Base-by-base conservation (phyloP, 2,797 vertebrate species). In the Astyanax mexicanus region DNA sequence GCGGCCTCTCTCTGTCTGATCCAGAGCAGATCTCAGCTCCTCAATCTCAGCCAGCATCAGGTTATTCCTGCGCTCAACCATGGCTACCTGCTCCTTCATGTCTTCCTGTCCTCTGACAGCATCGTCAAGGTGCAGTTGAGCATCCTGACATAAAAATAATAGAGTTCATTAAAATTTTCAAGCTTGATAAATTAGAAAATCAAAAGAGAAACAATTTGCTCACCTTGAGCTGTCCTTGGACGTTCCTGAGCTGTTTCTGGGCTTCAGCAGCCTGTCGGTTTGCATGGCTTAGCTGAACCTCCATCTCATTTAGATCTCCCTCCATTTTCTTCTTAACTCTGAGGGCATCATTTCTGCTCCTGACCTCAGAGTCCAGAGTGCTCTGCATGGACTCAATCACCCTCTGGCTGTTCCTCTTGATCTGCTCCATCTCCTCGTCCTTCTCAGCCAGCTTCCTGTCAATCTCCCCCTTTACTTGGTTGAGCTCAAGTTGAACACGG, bases 61-160 rank as follows among this genome's bases (percentile, higher is more conserved):
- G 87, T 83, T 92, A 83, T 93, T 95, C 74, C 95, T 93, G 85
- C 92, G 93, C 81, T 96, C 96, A 83, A 94, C 86, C 1, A 96
- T 92, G 8, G 93, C 93, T 73, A 95, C 89, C 83, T 97, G 96
- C 83, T 97, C 96, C 82, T 93, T 98, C 87, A 97, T 92, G 84
- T 96, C 95, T 0, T 96, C 95, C 69, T 95, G 93, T 12, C 93
- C 40, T 29, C 95, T 91, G 0, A 96, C 0, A 93, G 17, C 44
- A 44, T 47, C 44, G 47, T 47, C 44, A 17, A 47, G 44, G 44
- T 47, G 44, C 44, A 47, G 44, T n/a, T 47, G 44, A 44, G 44
- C 44, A 47, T 47, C 44, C 44, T 47, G 6, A 47, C 17, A 47
- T 17, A n/a, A n/a, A n/a, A n/a, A n/a, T n/a, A n/a, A n/a, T n/a